Base-by-base conservation (phyloP, 2,797 vertebrate genomes). In the Pyrocephalus nanus region DNA sequence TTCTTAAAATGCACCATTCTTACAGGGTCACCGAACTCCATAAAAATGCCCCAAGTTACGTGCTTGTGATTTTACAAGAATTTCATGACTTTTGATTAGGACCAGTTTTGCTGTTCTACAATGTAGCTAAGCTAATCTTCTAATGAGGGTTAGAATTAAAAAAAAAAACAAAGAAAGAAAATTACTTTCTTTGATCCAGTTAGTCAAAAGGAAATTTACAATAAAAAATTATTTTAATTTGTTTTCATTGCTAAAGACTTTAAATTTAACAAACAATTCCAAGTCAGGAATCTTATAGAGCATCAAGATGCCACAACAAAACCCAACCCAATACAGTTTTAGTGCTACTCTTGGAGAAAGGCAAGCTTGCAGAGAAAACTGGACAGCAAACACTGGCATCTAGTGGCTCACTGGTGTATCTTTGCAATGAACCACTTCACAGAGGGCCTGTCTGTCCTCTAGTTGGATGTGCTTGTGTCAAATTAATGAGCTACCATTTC, bases 361-460 rank as follows among this genome's bases (percentile, higher is more conserved):
- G 11, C 19, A 73, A 53, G 4, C 57, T 22, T 55, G 57, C 67
- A 79, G n/a, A 14, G 48, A 64, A 64, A 90, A 77, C 9, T 7
- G 26, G 34, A 42, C 3, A 45, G 84, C 23, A n/a, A 93, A 93
- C 36, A 57, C 74, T 90, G 92, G 61, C 93, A 96, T 22, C 89
- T 94, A 92, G 91, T 83, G 95, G 91, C 62, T 90, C 73, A 17
- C 5, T 10, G 30, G 53, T 8, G 27, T 14, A 61, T 32, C 18
- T 69, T 1, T 54, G 60, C 5, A 2, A 43, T 40, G 9, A 64
- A 79, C 15, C 12, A 16, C 34, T 55, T 8, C 6, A 51, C 3
- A 57, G 47, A 80, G 8, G 5, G 6, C 23, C 32, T 25, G 47
- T 43, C 34, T 78, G 10, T 26, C 69, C 69, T 60, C 48, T 60